These are phyloP conservation scores for Octonoba sinensis DNA, from an alignment of 2,888 invertebrate species.

Conservation along the genomic window DNA sequence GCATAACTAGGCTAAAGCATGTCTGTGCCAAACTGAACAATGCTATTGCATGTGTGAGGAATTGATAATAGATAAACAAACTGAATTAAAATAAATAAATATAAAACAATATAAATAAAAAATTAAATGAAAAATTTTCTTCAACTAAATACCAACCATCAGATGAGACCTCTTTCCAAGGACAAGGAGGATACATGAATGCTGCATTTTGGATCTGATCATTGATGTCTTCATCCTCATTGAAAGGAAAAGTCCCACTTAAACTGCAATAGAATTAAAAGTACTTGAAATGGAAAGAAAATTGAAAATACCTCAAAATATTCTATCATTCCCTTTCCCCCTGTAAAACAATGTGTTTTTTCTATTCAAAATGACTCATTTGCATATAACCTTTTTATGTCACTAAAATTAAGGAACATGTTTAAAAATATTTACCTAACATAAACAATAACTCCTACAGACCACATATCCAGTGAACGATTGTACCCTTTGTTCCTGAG, in stretches of 20 bases:
- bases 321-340: too few relatives aligned
- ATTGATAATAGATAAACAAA: too few relatives aligned
- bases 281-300: neutral
- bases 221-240: constrained; percentile 99
- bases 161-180: constrained; percentile 96
- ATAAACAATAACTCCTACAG: constrained; percentile 98
- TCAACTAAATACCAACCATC: constrained; percentile 77
- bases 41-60: too few relatives aligned
- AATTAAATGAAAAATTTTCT: constrained; percentile 66
- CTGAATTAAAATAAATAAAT: neutral
- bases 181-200: constrained; percentile 98
- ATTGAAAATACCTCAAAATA: neutral
- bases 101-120: neutral
- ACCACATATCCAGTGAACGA: constrained; percentile 99
- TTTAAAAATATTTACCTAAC: constrained; percentile 75
- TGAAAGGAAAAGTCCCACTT: constrained; percentile 99
- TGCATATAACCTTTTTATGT: neutral
- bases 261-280: constrained; percentile 76
- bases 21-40: too few relatives aligned
- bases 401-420: neutral
- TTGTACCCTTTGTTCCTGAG: constrained; percentile 98
- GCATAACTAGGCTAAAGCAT: too few relatives aligned
- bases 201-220: constrained; percentile 99
- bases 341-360: neutral
- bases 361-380: too few relatives aligned